Evolutionary conservation across 1,140 invertebrate species (phyloP).

Genomic region (Euschistus heros): DNA sequence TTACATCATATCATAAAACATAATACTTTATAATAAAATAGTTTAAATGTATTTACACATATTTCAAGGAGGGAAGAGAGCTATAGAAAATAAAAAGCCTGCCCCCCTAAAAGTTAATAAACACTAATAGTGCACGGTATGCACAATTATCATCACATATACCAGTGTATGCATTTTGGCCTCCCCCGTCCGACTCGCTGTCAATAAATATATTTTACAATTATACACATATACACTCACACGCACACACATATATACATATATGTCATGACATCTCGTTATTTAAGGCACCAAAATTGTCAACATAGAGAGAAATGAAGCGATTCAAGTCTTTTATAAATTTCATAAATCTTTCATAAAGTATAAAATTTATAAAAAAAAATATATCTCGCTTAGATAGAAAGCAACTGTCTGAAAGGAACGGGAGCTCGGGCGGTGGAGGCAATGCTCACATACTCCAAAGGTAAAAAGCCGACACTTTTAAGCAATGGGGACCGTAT

Average conservation of each 20-base stretch:
- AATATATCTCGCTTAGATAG: neutral
- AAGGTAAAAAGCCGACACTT: neutral
- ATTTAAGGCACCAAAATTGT: slow-evolving; percentile 16
- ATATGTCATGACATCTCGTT: neutral
- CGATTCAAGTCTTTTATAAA: neutral
- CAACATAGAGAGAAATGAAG: neutral
- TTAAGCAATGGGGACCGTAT: slow-evolving; percentile 5
- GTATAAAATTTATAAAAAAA: slow-evolving; percentile 2
- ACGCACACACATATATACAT: neutral
- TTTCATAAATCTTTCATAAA: neutral
- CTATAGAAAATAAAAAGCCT: slow-evolving; percentile 15
- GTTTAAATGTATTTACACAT: slow-evolving; percentile 11
- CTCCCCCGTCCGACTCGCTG: neutral
- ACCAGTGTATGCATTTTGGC: neutral
- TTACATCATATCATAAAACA: no score
- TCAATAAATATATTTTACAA: slow-evolving; percentile 5
- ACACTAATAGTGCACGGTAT: neutral
- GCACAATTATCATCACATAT: slow-evolving; percentile 11
- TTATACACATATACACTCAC: neutral
- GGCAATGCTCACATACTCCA: neutral
- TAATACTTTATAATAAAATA: slow-evolving; percentile 13
- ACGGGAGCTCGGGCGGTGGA: neutral
- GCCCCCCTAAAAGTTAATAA: slow-evolving; percentile 3
- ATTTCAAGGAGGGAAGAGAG: slow-evolving; percentile 12
- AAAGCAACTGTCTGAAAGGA: neutral